phyloP scores from a whole-genome alignment of 2,888 invertebrate genomes.

The Sacculina carcini region DNA sequence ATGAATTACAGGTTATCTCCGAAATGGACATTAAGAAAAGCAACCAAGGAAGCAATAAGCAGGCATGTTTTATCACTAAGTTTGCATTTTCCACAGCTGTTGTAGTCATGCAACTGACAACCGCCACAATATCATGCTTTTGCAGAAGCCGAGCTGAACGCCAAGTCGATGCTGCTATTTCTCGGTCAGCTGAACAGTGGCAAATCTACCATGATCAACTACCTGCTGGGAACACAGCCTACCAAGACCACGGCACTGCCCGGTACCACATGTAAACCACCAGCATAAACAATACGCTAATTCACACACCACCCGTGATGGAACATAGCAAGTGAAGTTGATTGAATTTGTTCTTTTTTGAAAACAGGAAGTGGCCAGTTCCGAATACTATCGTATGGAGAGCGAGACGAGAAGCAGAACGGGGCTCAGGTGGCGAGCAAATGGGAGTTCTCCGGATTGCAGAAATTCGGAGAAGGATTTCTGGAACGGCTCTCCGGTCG shows the following conservation, averaged over 20 bases:
- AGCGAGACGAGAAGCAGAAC: conserved; percentile 55
- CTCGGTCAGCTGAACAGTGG: conserved; percentile 95
- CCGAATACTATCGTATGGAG: conserved; percentile 68
- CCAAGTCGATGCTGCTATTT: conserved; percentile 68
- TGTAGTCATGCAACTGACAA: no score
- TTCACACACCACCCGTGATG: not conserved
- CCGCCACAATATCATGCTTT: conserved; percentile 8
- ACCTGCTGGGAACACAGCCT: conserved; percentile 62
- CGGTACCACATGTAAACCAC: conserved; percentile 37
- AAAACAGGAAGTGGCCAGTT: conserved; percentile 26
- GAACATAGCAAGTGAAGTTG: not conserved
- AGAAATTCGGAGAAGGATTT: conserved; percentile 81
- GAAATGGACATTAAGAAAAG: no score
- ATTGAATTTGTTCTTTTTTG: not conserved
- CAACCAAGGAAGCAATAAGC: no score
- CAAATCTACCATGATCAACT: conserved; percentile 79
- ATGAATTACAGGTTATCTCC: no score
- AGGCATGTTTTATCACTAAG: no score
- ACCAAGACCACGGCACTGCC: conserved; percentile 55
- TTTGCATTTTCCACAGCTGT: no score
- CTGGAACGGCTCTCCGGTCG: conserved; percentile 55
- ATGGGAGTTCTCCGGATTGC: conserved; percentile 73
- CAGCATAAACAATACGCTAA: not conserved
- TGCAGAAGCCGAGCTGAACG: conserved; percentile 70
- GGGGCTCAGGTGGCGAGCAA: conserved; percentile 85